Evolutionary conservation across 2,888 invertebrate genomes (phyloP), one percentile per base, ranked within the genome.

Genomic region (Diloba caeruleocephala): DNA sequence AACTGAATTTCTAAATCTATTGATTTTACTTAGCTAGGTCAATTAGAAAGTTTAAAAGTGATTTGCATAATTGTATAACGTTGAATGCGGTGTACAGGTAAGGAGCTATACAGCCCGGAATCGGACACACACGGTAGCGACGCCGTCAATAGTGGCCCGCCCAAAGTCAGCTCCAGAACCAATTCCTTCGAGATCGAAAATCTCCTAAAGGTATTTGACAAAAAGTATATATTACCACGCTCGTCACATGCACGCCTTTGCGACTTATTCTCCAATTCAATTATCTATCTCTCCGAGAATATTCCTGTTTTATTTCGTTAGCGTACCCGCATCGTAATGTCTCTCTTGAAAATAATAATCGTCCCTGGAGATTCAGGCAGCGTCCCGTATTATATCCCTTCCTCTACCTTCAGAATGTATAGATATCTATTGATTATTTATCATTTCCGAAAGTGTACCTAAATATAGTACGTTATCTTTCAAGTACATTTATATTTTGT

Each of bases 131-230:
- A 89, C 83, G 83, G 94, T 60, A 74, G 92, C 77, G 82, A 87
- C 41, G 74, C 81, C 8, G 72, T 88, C 39, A 79, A 71, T 52
- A 78, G 81, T 14, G 93, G 93, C 34, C 89, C 92, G 9, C 92
- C 92, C 6, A 96, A 96, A 90, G 96, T 96, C 78, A 95, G 96
- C 73, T 97, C 97, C 43, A 95, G 98, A 74, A 97, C 98, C 59
- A 98, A 98, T 91, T 98, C 98, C 51, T 98, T 98, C 88, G 98
- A 98, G 94, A 98, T 98, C 79, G 98, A 98, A 93, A 98, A 98
- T 92, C 95, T 98, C 79, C 95, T 99, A 69, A 98, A 98, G 96
- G 61, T 62, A 62, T 51, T 42, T 62, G 49, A 61, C 19, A 49
- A 43, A 44, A 54, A 53, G 39, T 53, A 70, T 65, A 74, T 51